A percentile compares a stretch with the other conserved stretches of the same genome.
Conservation (phyloP, 1,140 invertebrate genomes). For the Philopotamus ludificatus region DNA sequence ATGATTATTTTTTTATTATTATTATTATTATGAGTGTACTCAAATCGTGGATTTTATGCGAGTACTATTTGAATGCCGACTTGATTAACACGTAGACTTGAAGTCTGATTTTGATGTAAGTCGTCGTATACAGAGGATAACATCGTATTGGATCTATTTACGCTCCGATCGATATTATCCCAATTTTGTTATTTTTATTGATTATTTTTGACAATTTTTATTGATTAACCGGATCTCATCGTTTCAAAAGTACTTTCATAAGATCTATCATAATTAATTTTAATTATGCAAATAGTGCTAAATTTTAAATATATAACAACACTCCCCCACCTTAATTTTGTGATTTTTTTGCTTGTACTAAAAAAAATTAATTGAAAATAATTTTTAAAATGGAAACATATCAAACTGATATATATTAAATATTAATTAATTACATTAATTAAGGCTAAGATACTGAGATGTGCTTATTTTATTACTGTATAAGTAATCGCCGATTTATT, state of each 20-base stretch:
- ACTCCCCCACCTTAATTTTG: constrained; percentile 1
- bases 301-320: background rate
- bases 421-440: constrained; percentile 26
- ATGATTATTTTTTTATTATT: background rate
- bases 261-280: constrained; percentile 2
- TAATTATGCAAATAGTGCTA: background rate
- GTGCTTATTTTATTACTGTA: constrained; percentile 27
- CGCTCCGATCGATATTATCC: background rate
- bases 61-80: background rate
- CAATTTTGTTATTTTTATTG: background rate
- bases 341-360: background rate
- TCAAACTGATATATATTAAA: constrained; percentile 14
- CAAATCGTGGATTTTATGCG: background rate
- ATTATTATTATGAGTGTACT: background rate
- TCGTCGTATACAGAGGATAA: background rate
- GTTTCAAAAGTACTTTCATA: constrained; percentile 17
- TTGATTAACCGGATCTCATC: constrained; percentile 12
- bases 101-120: background rate
- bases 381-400: constrained; percentile 22
- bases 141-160: too few species aligned
- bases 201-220: background rate
- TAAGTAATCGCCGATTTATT: constrained; percentile 10
- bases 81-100: background rate
- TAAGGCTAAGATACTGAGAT: constrained; percentile 27
- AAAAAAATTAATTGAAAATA: background rate